Evolutionary conservation across 1,140 invertebrate species (phyloP), one percentile per base, ranked within the genome.

Genomic region (Musca vetustissima): DNA sequence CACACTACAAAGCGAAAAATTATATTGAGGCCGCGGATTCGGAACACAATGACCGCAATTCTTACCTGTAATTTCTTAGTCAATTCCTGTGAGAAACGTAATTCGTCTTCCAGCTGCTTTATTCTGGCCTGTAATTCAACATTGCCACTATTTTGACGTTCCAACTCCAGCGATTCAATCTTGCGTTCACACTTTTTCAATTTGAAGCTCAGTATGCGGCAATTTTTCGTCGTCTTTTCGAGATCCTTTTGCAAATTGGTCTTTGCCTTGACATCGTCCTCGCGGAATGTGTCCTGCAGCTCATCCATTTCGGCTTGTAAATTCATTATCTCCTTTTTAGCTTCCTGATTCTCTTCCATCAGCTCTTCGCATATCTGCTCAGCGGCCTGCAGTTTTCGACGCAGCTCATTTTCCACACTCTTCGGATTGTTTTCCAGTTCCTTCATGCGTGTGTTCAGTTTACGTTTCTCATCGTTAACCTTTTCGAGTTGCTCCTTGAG

Each of bases 211-310:
- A 99, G 86, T 73, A 99, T 97, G 72, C 98, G 88, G 84, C 97
- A 99, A 84, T 99, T 99, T 83, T 99, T 99, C 25, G 95, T 95
- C n/a, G 92, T 93, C 77, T 95, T 93, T 76, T 98, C 96, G 67
- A 98, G 87, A 84, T 96, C 94, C 78, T 96, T 93, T 84, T 96
- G 91, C 48, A 98, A 80, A 69, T 92, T 93, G n/a, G 95, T 91
- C 82, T 98, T 98, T 83, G 98, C 97, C 74, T 98, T 95, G 15
- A 94, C 95, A 85, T 99, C 96, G 75, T 99, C 96, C 81, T 99
- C 96, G 72, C 95, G 91, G 83, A 98, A 98, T 80, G 94, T 96
- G 82, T 98, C 95, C 81, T 98, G 96, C 90, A 99, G 93, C 84
- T 99, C 96, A 78, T 98, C 96, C 83, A 99, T 96, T 86, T 99